phyloP scores from a whole-genome alignment of 1,140 invertebrate genomes.

The Drosophila punjabiensis region DNA sequence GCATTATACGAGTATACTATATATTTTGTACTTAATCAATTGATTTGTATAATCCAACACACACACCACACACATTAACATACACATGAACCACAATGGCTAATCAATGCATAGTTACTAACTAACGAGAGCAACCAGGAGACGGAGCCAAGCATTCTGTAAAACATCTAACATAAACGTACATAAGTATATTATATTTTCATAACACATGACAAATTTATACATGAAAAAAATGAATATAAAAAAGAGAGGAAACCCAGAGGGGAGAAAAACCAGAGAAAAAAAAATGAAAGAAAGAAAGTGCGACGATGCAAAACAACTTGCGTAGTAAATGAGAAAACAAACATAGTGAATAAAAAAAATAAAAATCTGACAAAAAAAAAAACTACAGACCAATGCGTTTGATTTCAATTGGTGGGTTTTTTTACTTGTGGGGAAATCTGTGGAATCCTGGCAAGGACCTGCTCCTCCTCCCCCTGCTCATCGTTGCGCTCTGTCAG shows the following conservation, averaged over 20 bases:
- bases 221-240: constrained; percentile 62
- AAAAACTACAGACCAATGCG: constrained; percentile 60
- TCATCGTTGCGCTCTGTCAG: not conserved
- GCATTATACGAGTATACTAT: constrained; percentile 56
- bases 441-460: not conserved
- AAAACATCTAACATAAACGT: constrained; percentile 76
- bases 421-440: not conserved
- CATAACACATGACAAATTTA: constrained; percentile 84
- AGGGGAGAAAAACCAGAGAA: constrained; percentile 25
- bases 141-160: constrained; percentile 77
- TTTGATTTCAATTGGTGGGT: constrained; percentile 54
- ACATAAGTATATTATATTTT: constrained; percentile 84
- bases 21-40: constrained; percentile 74
- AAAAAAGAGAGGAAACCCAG: constrained; percentile 31
- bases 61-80: constrained; percentile 22
- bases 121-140: constrained; percentile 42
- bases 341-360: constrained; percentile 80
- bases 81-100: constrained; percentile 51
- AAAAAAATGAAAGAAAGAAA: constrained; percentile 54
- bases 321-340: constrained; percentile 81
- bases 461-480: not conserved
- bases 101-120: constrained; percentile 80
- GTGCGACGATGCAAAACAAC: constrained; percentile 74
- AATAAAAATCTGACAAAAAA: constrained; percentile 76
- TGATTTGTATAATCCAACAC: constrained; percentile 70